These are phyloP conservation scores for Saccostrea cuccullata DNA, from an alignment of 1,140 invertebrate genomes.

Conservation along the genomic window DNA sequence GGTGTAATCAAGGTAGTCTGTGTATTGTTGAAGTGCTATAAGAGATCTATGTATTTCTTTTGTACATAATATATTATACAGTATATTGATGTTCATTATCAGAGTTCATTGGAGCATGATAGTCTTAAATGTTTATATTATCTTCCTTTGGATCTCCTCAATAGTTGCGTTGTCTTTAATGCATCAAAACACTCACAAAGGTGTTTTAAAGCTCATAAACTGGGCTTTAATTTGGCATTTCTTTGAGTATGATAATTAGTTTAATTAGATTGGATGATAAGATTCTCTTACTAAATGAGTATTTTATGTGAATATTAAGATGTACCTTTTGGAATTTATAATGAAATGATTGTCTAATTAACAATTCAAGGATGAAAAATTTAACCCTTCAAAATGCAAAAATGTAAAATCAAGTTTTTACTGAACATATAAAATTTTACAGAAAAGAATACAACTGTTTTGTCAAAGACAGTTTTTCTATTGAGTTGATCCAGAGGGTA, in stretches of 20 bases:
- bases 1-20: neutral
- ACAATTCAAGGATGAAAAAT: too few species aligned
- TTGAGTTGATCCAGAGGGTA: neutral
- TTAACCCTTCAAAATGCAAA: too few species aligned
- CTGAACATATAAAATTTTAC: too few species aligned
- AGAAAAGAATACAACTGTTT: too few species aligned
- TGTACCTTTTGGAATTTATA: slow-evolving; percentile 9
- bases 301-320: neutral
- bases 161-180: slow-evolving; percentile 10
- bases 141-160: slow-evolving; percentile 16
- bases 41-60: slow-evolving; percentile 14
- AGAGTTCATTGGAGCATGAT: slow-evolving; percentile 19
- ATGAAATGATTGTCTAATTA: neutral
- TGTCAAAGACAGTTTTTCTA: neutral
- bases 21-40: slow-evolving; percentile 17
- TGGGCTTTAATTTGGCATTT: neutral
- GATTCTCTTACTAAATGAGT: neutral
- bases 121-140: slow-evolving; percentile 25
- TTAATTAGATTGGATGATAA: slow-evolving; percentile 13
- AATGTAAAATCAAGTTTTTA: too few species aligned
- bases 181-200: neutral
- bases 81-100: slow-evolving; percentile 20
- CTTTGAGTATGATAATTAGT: neutral
- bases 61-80: slow-evolving; percentile 17
- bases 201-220: neutral